These are phyloP conservation scores for Yponomeuta sedellus DNA, from an alignment of 2,888 invertebrate genomes.

Conservation along the genomic window DNA sequence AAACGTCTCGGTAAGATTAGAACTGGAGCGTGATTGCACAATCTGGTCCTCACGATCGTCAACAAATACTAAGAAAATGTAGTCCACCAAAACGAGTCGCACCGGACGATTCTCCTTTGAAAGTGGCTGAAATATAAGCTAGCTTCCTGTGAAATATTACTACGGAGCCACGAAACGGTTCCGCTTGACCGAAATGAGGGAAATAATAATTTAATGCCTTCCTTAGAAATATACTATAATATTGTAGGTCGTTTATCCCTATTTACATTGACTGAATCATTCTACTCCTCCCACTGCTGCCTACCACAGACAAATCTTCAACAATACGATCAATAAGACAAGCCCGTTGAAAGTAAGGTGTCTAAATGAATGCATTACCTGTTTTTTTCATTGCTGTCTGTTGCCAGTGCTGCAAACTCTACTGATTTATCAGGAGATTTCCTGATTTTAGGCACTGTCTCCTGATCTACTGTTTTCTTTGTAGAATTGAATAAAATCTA, in stretches of 20 bases:
- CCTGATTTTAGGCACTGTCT: too few relatives aligned
- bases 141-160: slow-evolving; percentile 13
- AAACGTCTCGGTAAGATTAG: slow-evolving; percentile 41
- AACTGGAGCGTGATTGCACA: slow-evolving; percentile 35
- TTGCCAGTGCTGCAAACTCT: too few relatives aligned
- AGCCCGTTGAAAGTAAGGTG: not conserved
- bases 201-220: not conserved
- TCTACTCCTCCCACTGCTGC: too few relatives aligned
- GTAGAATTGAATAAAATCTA: too few relatives aligned
- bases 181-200: not conserved
- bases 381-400: too few relatives aligned
- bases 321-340: too few relatives aligned
- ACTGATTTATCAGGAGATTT: too few relatives aligned
- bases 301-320: too few relatives aligned
- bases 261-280: too few relatives aligned
- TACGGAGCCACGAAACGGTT: slow-evolving; percentile 1
- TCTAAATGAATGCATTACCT: too few relatives aligned
- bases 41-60: slow-evolving; percentile 16
- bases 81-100: not conserved
- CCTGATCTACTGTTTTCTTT: too few relatives aligned
- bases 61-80: not conserved
- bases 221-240: not conserved
- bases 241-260: too few relatives aligned
- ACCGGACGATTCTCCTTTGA: slow-evolving; percentile 15
- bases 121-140: slow-evolving; percentile 24